These are phyloP conservation scores for Pogonomyrmex californicus DNA, from an alignment of 1,140 invertebrate genomes.

Conservation along the genomic window DNA sequence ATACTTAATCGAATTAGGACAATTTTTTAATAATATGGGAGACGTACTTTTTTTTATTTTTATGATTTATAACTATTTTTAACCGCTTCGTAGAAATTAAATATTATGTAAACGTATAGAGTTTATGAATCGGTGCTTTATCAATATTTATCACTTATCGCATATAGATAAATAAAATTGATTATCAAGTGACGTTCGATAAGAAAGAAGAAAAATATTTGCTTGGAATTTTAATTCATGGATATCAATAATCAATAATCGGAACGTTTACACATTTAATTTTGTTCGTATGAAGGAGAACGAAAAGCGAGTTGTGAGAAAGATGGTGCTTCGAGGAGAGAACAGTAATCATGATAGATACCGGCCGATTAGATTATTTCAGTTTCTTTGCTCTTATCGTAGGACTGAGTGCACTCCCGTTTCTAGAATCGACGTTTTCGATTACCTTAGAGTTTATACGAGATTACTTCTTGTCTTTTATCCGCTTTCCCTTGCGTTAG, in stretches of 20 bases:
- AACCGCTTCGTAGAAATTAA: background rate
- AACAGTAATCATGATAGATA: constrained; percentile 63
- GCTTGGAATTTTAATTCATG: constrained; percentile 11
- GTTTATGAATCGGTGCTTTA: constrained; percentile 3
- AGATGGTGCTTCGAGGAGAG: constrained; percentile 32
- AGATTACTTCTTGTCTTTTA: constrained; percentile 59
- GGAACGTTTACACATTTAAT: constrained; percentile 46
- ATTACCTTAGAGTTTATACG: constrained; percentile 56
- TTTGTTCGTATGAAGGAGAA: constrained; percentile 2
- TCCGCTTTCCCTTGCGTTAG: constrained; percentile 35
- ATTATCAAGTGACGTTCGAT: constrained; percentile 15
- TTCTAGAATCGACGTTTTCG: constrained; percentile 58
- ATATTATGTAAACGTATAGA: background rate
- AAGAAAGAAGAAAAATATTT: constrained; percentile 32
- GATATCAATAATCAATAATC: constrained; percentile 32
- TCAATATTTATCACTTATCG: constrained; percentile 16
- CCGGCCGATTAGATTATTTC: constrained; percentile 63
- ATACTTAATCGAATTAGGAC: background rate
- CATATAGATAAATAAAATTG: constrained; percentile 23
- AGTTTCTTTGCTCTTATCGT: constrained; percentile 64
- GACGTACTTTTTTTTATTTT: background rate
- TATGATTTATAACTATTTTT: background rate
- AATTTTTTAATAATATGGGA: background rate
- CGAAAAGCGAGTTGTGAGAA: constrained; percentile 20
- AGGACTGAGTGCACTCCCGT: constrained; percentile 50